Percentiles rank a stretch among this genome's conserved stretches.
These are phyloP conservation scores for Acanthosoma haemorrhoidale DNA, from an alignment of 2,888 invertebrate species.

Conservation along the genomic window DNA sequence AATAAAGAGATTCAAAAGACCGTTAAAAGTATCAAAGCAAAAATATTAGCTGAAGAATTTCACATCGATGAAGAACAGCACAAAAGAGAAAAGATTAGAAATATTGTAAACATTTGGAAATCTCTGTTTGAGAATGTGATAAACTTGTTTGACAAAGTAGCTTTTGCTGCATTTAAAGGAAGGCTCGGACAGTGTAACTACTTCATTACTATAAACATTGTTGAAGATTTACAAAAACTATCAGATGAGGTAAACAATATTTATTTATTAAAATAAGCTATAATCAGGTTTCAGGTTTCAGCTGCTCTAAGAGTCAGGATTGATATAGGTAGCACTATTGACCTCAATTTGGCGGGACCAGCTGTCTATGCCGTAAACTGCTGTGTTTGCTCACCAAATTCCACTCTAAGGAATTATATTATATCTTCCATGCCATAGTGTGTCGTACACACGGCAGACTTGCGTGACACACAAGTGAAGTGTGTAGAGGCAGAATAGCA, in stretches of 20 bases:
- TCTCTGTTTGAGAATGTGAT: not conserved
- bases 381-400: too few relatives aligned
- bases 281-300: too few relatives aligned
- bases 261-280: too few relatives aligned
- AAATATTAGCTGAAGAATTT: not conserved
- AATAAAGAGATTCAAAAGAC: not conserved
- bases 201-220: not conserved
- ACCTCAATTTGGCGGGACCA: too few relatives aligned
- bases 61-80: not conserved
- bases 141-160: not conserved
- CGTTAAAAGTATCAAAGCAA: not conserved
- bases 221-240: not conserved
- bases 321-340: too few relatives aligned
- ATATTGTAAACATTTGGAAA: not conserved
- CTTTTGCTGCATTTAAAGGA: not conserved
- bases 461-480: too few relatives aligned
- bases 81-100: not conserved
- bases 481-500: too few relatives aligned
- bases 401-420: too few relatives aligned
- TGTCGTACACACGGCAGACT: too few relatives aligned
- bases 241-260: not conserved
- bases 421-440: too few relatives aligned
- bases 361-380: too few relatives aligned
- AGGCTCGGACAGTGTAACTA: not conserved
- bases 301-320: too few relatives aligned